These are phyloP conservation scores for Pygocentrus nattereri DNA, from an alignment of 2,797 vertebrate genomes.

Conservation along the genomic window DNA sequence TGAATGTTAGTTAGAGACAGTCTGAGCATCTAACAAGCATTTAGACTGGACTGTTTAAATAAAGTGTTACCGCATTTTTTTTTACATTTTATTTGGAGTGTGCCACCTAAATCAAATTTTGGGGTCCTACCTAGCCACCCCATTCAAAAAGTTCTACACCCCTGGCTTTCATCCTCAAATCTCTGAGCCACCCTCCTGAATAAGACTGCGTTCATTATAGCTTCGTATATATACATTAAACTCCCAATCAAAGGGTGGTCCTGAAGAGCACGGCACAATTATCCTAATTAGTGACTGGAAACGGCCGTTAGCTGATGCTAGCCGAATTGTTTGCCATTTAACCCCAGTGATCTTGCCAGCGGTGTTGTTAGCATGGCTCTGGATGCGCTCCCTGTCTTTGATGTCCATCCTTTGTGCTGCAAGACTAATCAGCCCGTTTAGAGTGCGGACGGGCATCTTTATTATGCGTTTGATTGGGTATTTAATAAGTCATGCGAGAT, in stretches of 20 bases:
- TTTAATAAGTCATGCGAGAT: not conserved
- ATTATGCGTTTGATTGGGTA: not conserved
- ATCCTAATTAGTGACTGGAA: constrained; percentile 13
- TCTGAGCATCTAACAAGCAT: no score
- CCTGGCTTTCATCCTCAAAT: not conserved
- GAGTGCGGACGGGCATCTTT: not conserved
- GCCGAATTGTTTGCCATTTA: constrained; percentile 21
- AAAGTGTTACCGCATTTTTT: no score
- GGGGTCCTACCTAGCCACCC: no score
- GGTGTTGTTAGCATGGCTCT: not conserved
- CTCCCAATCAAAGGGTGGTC: not conserved
- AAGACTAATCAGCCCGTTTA: not conserved
- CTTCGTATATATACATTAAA: constrained; percentile 15
- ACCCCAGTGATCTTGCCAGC: not conserved
- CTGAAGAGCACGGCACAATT: constrained; percentile 2
- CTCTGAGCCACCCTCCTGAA: not conserved
- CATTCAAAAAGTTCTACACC: no score
- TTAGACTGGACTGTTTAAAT: no score
- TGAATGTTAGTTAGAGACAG: no score
- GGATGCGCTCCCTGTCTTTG: not conserved
- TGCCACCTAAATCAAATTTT: no score
- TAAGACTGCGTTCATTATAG: not conserved
- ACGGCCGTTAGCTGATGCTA: constrained; percentile 1
- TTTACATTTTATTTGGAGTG: no score
- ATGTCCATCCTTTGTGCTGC: not conserved